Evolutionary conservation across 2,888 invertebrate species (phyloP).

Genomic region (Cotesia congregata): DNA sequence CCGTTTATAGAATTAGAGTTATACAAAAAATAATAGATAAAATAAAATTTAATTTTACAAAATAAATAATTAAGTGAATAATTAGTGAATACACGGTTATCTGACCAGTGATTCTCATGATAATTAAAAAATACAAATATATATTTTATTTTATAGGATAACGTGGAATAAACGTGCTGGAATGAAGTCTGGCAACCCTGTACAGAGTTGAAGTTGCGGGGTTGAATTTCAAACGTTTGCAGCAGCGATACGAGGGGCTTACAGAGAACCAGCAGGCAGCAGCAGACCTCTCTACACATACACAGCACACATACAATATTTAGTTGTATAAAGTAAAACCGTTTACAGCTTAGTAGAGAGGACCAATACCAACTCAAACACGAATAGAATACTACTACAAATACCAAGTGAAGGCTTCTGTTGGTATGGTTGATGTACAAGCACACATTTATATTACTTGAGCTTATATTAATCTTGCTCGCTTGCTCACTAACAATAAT

Average conservation of each 20-base stretch:
- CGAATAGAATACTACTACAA: no score
- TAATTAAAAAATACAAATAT: not conserved
- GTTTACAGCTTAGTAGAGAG: not conserved
- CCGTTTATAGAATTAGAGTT: no score
- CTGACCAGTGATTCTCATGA: not conserved
- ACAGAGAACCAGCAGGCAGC: not conserved
- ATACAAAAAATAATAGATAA: not conserved
- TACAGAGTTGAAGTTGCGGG: constrained; percentile 51
- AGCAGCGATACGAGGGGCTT: constrained; percentile 51
- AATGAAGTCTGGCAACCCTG: constrained; percentile 60
- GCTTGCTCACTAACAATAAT: constrained; percentile 56
- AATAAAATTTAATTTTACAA: not conserved
- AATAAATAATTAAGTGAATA: no score
- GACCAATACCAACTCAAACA: not conserved
- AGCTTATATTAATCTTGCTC: constrained; percentile 50
- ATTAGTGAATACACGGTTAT: not conserved
- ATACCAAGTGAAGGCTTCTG: not conserved
- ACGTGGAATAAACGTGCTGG: constrained; percentile 20
- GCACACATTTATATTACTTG: constrained; percentile 25
- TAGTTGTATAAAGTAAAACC: not conserved
- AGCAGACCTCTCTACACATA: not conserved
- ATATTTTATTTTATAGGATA: not conserved
- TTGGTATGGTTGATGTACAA: not conserved
- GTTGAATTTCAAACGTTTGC: constrained; percentile 67
- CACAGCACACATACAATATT: not conserved